A percentile compares a stretch with the other conserved stretches of the same genome.
Evolutionary conservation across 2,113 vertebrate genomes (phyloP).

Genomic region (Thunnus thynnus): DNA sequence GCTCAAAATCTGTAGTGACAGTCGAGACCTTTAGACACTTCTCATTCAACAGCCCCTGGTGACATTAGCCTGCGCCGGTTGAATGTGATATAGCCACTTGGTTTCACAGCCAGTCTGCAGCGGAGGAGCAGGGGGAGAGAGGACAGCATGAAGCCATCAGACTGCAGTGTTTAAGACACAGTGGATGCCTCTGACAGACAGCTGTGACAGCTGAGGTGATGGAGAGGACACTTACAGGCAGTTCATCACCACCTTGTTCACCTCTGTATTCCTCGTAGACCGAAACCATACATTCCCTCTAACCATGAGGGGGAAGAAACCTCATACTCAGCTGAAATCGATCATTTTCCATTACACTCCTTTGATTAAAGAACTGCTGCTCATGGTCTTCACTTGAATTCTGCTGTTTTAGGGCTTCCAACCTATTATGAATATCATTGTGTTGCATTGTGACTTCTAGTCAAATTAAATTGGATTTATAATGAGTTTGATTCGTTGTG

Average conservation of each 20-base stretch:
- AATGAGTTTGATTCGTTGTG: conserved; percentile 44
- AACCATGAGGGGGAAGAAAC: not conserved
- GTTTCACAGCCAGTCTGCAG: conserved; percentile 35
- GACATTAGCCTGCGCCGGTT: conserved; percentile 16
- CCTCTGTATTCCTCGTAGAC: conserved; percentile 31
- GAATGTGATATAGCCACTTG: conserved; percentile 23
- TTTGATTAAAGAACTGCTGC: conserved; percentile 19
- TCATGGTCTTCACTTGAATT: not conserved
- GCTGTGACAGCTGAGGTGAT: conserved; percentile 54
- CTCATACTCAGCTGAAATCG: not conserved
- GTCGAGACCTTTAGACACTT: conserved; percentile 22
- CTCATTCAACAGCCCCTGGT: conserved; percentile 11
- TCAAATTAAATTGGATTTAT: conserved; percentile 51
- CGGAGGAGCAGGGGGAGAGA: conserved; percentile 1
- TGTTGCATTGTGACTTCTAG: conserved; percentile 8
- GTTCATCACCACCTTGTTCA: conserved; percentile 42
- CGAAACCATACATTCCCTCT: not conserved
- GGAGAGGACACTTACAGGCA: conserved; percentile 52
- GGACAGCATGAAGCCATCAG: conserved; percentile 32
- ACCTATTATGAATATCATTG: not conserved
- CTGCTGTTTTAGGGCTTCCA: conserved; percentile 6
- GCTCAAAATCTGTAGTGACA: conserved; percentile 31
- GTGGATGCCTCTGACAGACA: conserved; percentile 42
- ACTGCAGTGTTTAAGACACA: not conserved
- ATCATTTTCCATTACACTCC: conserved; percentile 13